Evolutionary conservation across 2,888 invertebrate species (phyloP).

Genomic region (Trichacis sp.): DNA sequence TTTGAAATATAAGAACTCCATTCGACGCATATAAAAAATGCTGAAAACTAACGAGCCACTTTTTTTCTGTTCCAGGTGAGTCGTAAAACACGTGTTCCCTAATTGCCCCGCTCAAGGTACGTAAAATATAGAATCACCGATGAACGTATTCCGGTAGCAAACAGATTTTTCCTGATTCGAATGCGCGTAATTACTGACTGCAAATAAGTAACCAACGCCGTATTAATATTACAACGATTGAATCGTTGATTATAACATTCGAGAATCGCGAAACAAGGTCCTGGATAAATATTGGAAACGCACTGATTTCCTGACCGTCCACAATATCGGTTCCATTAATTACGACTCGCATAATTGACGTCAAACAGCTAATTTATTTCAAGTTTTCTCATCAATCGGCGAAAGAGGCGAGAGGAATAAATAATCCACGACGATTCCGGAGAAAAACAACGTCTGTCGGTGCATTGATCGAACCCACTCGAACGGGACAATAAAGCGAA

Average conservation of each 20-base stretch:
- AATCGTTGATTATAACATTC: neutral
- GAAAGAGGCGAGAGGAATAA: neutral
- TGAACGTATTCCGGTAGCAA: neutral
- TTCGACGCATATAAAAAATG: no score
- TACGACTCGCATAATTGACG: neutral
- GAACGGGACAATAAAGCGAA: neutral
- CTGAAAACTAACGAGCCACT: neutral
- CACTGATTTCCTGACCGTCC: neutral
- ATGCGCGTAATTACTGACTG: neutral
- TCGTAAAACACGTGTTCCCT: slow-evolving; percentile 14
- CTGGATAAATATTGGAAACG: neutral
- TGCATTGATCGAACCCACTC: neutral
- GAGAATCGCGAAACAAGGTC: neutral
- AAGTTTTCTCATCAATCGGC: neutral
- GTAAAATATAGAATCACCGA: slow-evolving; percentile 17
- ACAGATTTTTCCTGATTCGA: neutral
- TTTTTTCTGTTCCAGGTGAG: slow-evolving; percentile 32
- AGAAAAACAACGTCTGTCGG: neutral
- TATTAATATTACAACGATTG: neutral
- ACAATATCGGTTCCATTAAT: neutral
- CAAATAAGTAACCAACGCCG: neutral
- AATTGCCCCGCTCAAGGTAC: slow-evolving; percentile 11
- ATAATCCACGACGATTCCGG: neutral
- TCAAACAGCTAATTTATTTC: neutral
- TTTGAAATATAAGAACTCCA: neutral